phyloP scores from a whole-genome alignment of 2,113 vertebrate genomes.

The Atractosteus spatula region DNA sequence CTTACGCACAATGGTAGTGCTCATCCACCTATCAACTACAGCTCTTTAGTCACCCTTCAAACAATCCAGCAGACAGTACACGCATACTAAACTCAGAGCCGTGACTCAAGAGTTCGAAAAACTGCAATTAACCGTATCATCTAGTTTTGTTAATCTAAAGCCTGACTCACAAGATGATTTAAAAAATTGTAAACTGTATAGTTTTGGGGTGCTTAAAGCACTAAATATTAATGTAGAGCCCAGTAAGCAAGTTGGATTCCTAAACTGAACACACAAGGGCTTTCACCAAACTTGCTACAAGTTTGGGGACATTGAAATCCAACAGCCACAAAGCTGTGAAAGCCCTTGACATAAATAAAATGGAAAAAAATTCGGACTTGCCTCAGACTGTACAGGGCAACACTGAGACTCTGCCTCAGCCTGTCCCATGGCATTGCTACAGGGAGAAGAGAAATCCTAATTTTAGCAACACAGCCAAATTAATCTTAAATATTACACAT shows the following conservation, averaged over 20 bases:
- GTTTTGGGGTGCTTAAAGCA: not conserved
- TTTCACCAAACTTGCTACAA: conserved; percentile 99
- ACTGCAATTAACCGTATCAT: too few species aligned
- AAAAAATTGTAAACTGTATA: too few species aligned
- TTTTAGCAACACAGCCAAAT: conserved; percentile 89
- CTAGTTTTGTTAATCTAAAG: too few species aligned
- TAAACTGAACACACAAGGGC: conserved; percentile 82
- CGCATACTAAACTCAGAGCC: too few species aligned
- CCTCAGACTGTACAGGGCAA: conserved; percentile 98
- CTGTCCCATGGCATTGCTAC: conserved; percentile 97
- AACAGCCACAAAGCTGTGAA: conserved; percentile 92
- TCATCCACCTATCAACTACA: too few species aligned
- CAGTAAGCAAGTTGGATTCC: conserved; percentile 38
- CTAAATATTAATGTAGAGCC: conserved; percentile 16
- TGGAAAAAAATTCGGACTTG: conserved; percentile 88
- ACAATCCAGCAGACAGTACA: too few species aligned
- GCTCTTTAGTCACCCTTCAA: too few species aligned
- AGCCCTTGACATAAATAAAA: conserved; percentile 86
- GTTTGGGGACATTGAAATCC: conserved; percentile 93
- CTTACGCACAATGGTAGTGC: too few species aligned
- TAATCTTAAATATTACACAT: conserved; percentile 66
- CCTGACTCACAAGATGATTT: too few species aligned
- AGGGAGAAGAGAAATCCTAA: conserved; percentile 95
- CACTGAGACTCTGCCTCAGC: conserved; percentile 97
- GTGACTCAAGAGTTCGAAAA: too few species aligned